These are phyloP conservation scores for Natator depressus DNA, from an alignment of 2,113 vertebrate species.

Conservation along the genomic window DNA sequence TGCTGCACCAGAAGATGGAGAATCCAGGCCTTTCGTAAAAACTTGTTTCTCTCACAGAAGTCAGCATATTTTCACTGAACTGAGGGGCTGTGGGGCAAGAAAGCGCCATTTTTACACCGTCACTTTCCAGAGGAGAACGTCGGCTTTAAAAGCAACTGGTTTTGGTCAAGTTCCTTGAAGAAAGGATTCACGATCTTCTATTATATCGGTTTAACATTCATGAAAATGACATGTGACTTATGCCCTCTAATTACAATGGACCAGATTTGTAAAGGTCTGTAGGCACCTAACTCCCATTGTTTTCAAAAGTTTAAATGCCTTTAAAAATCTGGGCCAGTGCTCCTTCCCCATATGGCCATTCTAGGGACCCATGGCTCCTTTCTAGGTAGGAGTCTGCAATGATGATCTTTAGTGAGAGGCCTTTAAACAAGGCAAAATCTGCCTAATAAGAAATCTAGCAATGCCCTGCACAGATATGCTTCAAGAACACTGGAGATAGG, in stretches of 20 bases:
- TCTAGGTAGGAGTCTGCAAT: background rate
- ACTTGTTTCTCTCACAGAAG: background rate
- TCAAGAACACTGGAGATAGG: background rate
- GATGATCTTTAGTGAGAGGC: background rate
- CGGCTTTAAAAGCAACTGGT: background rate
- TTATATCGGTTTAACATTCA: background rate
- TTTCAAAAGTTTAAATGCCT: background rate
- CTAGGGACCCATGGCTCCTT: background rate
- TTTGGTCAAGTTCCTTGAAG: background rate
- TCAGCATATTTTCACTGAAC: background rate
- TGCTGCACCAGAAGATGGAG: background rate
- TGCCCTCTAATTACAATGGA: background rate
- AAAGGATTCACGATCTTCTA: background rate
- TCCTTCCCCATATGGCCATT: background rate
- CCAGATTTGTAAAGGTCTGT: background rate
- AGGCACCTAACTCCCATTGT: background rate
- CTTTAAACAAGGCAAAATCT: background rate
- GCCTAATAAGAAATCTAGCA: background rate
- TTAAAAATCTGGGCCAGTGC: background rate
- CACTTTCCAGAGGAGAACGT: background rate
- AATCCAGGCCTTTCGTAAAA: background rate
- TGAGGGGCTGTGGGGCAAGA: background rate
- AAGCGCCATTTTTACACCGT: background rate
- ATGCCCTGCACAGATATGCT: accelerated
- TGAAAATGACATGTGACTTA: background rate